Evolutionary conservation across 2,888 invertebrate species (phyloP).

Genomic region (Callyntrura guangdongensis): DNA sequence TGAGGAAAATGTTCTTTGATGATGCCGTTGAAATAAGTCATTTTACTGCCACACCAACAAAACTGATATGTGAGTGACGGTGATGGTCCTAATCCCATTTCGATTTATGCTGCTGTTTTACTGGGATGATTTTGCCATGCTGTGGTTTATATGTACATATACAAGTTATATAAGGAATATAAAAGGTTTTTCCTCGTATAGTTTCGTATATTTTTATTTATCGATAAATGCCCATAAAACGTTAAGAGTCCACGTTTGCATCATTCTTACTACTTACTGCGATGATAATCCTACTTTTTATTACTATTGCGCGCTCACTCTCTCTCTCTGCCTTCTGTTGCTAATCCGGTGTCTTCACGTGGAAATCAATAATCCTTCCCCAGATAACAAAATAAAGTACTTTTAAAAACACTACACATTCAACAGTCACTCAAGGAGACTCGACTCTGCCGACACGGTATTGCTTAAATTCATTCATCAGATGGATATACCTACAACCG

Average conservation of each 20-base stretch:
- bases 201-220: constrained; percentile 21
- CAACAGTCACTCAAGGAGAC: too few species aligned
- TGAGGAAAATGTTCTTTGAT: constrained; percentile 6
- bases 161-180: not conserved
- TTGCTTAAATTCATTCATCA: too few species aligned
- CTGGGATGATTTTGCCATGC: not conserved
- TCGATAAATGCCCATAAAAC: constrained; percentile 17
- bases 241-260: not conserved
- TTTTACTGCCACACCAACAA: constrained; percentile 54
- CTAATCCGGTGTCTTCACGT: constrained; percentile 42
- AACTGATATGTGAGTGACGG: constrained; percentile 32
- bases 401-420: too few species aligned
- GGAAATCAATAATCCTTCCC: constrained; percentile 54
- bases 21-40: constrained; percentile 50
- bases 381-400: too few species aligned
- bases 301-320: constrained; percentile 25
- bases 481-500: too few species aligned
- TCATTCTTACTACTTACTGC: not conserved
- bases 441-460: too few species aligned
- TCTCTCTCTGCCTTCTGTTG: not conserved
- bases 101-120: constrained; percentile 19
- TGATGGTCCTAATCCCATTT: constrained; percentile 50
- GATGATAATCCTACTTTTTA: constrained; percentile 6
- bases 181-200: not conserved
- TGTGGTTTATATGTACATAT: not conserved